Evolutionary conservation across 2,797 vertebrate genomes (phyloP).

Genomic region (Darevskia mixta): DNA sequence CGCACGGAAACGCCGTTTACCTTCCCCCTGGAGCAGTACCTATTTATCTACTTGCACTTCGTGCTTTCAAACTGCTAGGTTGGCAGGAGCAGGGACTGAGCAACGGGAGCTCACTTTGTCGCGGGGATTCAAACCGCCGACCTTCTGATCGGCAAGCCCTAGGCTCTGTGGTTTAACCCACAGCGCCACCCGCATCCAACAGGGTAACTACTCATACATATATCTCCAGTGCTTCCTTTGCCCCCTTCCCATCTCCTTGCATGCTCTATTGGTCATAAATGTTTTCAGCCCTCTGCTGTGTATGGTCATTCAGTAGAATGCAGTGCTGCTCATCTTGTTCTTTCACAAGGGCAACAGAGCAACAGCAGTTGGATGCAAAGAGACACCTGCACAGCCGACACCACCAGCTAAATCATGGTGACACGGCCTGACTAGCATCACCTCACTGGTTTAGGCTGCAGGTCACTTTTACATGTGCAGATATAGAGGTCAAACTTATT

Average conservation of each 20-base stretch:
- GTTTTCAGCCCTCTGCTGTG: background rate
- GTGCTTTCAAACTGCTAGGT: no score
- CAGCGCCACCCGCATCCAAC: no score
- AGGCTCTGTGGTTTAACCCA: no score
- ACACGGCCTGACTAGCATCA: conserved; percentile 20
- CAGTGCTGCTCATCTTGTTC: background rate
- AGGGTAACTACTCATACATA: background rate
- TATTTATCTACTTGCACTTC: no score
- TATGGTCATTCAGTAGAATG: no score
- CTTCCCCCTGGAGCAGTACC: no score
- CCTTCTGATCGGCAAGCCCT: no score
- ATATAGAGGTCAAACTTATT: background rate
- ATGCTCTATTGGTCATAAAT: background rate
- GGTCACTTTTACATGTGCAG: background rate
- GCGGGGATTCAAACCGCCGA: no score
- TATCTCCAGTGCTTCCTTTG: background rate
- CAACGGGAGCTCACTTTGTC: no score
- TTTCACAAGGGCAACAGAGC: conserved; percentile 6
- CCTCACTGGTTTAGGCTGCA: background rate
- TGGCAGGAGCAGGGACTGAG: no score
- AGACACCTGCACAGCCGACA: conserved; percentile 11
- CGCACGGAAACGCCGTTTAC: no score
- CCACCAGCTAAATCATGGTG: background rate
- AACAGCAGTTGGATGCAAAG: background rate
- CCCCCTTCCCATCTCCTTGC: background rate